Evolutionary conservation across 2,888 invertebrate genomes (phyloP).

Genomic region (Heliconius charithonia): DNA sequence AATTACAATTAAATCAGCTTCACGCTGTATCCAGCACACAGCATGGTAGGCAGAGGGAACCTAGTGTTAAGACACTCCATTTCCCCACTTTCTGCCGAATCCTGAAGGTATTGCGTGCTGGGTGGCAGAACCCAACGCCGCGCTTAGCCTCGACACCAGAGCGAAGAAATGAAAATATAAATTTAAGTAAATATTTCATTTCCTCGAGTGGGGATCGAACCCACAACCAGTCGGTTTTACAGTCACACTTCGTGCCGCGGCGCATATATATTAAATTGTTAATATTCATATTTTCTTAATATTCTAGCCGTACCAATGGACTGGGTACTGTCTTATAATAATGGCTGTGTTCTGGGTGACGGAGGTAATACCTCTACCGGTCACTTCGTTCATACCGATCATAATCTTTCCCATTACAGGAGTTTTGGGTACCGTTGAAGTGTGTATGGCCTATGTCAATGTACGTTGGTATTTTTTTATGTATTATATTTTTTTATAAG

Average conservation of each 20-base stretch:
- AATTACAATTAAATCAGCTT: too few relatives aligned
- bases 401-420: slow-evolving; percentile 89
- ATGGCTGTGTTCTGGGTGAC: slow-evolving; percentile 94
- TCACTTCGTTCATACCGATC: slow-evolving; percentile 91
- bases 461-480: slow-evolving; percentile 66
- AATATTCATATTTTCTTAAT: neutral
- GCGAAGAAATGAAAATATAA: neutral
- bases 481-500: too few relatives aligned
- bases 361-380: slow-evolving; percentile 90
- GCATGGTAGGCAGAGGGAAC: too few relatives aligned
- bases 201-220: too few relatives aligned
- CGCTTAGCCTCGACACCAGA: too few relatives aligned
- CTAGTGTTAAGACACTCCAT: too few relatives aligned
- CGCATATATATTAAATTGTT: neutral
- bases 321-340: slow-evolving; percentile 87
- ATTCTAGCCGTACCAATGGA: slow-evolving; percentile 73
- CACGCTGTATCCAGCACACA: too few relatives aligned
- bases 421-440: slow-evolving; percentile 76
- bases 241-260: too few relatives aligned
- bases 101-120: too few relatives aligned
- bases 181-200: neutral
- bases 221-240: too few relatives aligned
- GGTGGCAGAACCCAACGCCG: too few relatives aligned
- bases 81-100: too few relatives aligned
- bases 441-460: slow-evolving; percentile 80